phyloP scores from a whole-genome alignment of 2,113 vertebrate genomes.

The Numenius arquata region DNA sequence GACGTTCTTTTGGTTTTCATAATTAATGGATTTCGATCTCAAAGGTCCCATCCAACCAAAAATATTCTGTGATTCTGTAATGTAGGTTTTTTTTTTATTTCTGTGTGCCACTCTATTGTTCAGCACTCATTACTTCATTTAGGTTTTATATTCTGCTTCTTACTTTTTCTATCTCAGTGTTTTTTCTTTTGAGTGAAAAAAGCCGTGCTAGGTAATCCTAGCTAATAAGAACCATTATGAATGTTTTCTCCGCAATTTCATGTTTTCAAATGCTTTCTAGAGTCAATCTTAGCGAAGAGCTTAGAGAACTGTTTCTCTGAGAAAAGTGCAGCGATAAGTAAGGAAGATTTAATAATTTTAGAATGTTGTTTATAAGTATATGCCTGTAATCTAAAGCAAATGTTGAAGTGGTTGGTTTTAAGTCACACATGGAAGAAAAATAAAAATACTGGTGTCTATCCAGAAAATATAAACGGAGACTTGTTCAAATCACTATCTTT shows the following conservation, averaged over 20 bases:
- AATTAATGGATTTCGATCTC: background rate
- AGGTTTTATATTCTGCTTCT: background rate
- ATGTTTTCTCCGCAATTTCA: background rate
- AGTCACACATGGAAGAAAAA: background rate
- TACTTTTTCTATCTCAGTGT: background rate
- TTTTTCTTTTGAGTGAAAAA: background rate
- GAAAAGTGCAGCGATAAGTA: background rate
- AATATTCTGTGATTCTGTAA: too few relatives aligned
- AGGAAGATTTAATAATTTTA: background rate
- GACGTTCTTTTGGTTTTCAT: background rate
- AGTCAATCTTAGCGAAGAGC: background rate
- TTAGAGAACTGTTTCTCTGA: background rate
- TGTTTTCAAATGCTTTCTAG: background rate
- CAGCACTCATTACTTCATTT: background rate
- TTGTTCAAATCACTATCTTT: background rate
- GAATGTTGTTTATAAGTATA: background rate
- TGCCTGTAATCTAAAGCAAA: background rate
- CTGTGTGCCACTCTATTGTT: background rate
- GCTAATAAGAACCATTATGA: background rate
- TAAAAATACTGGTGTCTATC: background rate
- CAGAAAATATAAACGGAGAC: background rate
- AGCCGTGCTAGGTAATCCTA: background rate
- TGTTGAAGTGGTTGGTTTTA: slow-evolving; percentile 1
- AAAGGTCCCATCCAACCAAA: too few relatives aligned
- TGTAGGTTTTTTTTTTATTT: background rate